These are phyloP conservation scores for Norana najaformis DNA, from an alignment of 2,888 invertebrate genomes.

Conservation along the genomic window DNA sequence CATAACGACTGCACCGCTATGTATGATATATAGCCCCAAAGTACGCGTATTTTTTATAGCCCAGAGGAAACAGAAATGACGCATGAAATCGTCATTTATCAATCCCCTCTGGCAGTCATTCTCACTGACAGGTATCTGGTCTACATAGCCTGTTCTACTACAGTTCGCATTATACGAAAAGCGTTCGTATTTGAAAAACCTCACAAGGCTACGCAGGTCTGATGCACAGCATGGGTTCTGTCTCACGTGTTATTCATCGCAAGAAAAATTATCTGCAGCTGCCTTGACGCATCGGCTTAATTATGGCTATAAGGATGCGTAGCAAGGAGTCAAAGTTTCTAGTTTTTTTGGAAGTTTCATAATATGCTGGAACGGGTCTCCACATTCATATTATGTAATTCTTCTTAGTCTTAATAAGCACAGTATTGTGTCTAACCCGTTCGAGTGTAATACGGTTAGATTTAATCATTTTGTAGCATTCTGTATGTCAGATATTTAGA, in stretches of 20 bases:
- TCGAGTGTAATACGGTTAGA: background rate
- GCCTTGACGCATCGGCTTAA: background rate
- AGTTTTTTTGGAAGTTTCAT: background rate
- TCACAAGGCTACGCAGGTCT: no score
- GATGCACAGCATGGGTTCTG: background rate
- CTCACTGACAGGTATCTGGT: background rate
- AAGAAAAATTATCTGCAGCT: background rate
- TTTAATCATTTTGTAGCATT: background rate
- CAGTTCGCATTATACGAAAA: background rate
- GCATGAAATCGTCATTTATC: background rate
- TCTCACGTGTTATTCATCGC: background rate
- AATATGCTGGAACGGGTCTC: background rate
- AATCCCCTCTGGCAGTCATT: background rate
- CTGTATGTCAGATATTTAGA: no score
- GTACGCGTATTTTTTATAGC: background rate
- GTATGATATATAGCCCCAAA: background rate
- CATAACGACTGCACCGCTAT: background rate
- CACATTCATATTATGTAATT: no score
- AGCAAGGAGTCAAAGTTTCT: background rate
- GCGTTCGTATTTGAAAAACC: background rate
- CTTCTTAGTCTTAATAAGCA: no score
- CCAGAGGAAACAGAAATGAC: background rate
- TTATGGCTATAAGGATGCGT: background rate
- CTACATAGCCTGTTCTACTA: background rate
- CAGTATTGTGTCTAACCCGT: no score